A percentile compares a stretch with the other conserved stretches of the same genome.
Evolutionary conservation across 2,797 vertebrate genomes (phyloP).

Genomic region (Phrynocephalus guinanensis): DNA sequence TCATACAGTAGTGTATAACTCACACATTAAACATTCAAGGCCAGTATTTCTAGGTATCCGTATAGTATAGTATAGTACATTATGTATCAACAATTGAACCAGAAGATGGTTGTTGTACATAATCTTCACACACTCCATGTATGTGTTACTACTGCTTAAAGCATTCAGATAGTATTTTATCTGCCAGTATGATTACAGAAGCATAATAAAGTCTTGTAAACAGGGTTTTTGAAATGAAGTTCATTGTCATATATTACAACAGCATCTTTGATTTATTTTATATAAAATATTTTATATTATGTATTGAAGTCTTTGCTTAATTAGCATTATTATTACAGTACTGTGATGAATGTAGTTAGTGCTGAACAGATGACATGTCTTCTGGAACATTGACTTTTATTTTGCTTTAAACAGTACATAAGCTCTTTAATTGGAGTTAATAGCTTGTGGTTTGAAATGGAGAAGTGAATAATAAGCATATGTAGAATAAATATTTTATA

Average conservation of each 20-base stretch:
- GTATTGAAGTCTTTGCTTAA: constrained; percentile 2
- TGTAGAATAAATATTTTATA: neutral
- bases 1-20: too few relatives aligned
- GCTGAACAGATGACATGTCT: neutral
- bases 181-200: neutral
- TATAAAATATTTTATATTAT: neutral
- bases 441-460: neutral
- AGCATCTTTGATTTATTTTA: neutral
- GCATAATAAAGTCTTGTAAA: too few relatives aligned
- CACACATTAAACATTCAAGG: too few relatives aligned
- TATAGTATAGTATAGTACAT: too few relatives aligned
- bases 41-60: too few relatives aligned
- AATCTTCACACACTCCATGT: too few relatives aligned
- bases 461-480: neutral
- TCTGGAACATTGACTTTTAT: neutral
- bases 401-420: neutral
- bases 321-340: neutral
- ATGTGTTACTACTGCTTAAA: neutral
- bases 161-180: neutral
- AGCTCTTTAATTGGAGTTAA: neutral
- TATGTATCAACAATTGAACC: too few relatives aligned
- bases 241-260: neutral
- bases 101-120: too few relatives aligned
- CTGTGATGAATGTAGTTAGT: neutral
- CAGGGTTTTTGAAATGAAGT: neutral